Conservation (phyloP, 2,888 invertebrate genomes). For the Tenthredo livida region DNA sequence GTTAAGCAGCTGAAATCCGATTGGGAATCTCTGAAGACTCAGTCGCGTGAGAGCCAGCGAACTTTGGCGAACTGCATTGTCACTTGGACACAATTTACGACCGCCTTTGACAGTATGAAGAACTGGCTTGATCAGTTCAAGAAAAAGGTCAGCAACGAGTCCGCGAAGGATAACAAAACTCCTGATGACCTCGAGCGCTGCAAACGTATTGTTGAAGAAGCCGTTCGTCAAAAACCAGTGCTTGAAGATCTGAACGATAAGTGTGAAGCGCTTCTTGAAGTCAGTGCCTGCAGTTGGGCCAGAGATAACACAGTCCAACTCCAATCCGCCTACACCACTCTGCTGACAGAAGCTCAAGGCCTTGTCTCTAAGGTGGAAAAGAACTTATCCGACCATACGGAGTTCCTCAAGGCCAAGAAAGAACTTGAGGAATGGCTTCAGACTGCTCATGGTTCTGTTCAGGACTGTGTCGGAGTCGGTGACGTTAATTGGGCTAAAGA, state of each 20-base stretch:
- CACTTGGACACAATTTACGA: constrained; percentile 90
- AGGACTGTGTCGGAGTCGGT: constrained; percentile 90
- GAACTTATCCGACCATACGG: constrained; percentile 93
- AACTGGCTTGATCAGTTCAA: constrained; percentile 88
- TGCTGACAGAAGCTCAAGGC: constrained; percentile 89
- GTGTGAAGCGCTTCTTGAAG: constrained; percentile 92
- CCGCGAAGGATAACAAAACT: constrained; percentile 86
- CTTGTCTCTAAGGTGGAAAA: constrained; percentile 93
- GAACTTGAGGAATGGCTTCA: constrained; percentile 92
- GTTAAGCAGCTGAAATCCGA: constrained; percentile 89
- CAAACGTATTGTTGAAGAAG: constrained; percentile 87
- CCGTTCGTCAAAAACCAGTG: constrained; percentile 86
- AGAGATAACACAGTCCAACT: constrained; percentile 92
- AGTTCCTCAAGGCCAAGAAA: constrained; percentile 92
- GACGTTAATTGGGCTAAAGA: constrained; percentile 88
- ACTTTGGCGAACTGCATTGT: constrained; percentile 87
- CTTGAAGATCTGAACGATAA: constrained; percentile 92
- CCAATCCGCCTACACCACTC: constrained; percentile 89
- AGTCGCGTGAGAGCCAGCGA: constrained; percentile 88
- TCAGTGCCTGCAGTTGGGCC: constrained; percentile 91
- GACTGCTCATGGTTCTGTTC: constrained; percentile 89
- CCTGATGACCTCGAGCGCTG: constrained; percentile 89
- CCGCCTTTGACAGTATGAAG: constrained; percentile 86
- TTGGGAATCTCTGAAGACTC: constrained; percentile 89
- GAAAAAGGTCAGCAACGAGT: constrained; percentile 83